phyloP scores from a whole-genome alignment of 1,140 invertebrate genomes.

The Zaprionus africanus region DNA sequence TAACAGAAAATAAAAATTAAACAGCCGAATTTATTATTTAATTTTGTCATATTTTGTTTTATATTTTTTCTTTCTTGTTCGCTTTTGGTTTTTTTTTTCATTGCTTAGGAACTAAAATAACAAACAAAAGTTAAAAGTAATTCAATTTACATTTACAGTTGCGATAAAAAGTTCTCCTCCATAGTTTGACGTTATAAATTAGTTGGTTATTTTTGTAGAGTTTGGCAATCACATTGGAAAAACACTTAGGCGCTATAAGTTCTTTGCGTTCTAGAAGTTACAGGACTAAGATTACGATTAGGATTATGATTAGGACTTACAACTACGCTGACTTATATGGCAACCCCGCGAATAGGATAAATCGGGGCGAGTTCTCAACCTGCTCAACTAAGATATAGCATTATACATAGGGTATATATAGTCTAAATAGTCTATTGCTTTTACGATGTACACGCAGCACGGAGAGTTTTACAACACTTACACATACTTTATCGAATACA shows the following conservation, averaged over 20 bases:
- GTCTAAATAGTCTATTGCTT: slow-evolving; percentile 67
- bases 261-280: slow-evolving; percentile 66
- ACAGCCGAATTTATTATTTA: not conserved
- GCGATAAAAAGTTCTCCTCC: slow-evolving; percentile 26
- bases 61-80: slow-evolving; percentile 32
- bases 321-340: slow-evolving; percentile 40
- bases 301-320: slow-evolving; percentile 19
- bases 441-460: slow-evolving; percentile 76
- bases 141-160: slow-evolving; percentile 45
- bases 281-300: slow-evolving; percentile 26
- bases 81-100: slow-evolving; percentile 20
- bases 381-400: slow-evolving; percentile 9
- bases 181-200: slow-evolving; percentile 62
- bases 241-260: slow-evolving; percentile 80
- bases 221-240: slow-evolving; percentile 83
- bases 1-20: not conserved
- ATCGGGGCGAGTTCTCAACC: slow-evolving; percentile 23
- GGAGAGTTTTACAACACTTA: slow-evolving; percentile 47
- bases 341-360: slow-evolving; percentile 23
- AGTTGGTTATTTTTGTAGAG: slow-evolving; percentile 65
- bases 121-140: slow-evolving; percentile 73
- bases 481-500: slow-evolving; percentile 32
- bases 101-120: slow-evolving; percentile 80
- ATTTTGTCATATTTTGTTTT: slow-evolving; percentile 38
- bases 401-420: slow-evolving; percentile 23